Evolutionary conservation across 2,888 invertebrate species (phyloP).

Genomic region (Timema cristinae): DNA sequence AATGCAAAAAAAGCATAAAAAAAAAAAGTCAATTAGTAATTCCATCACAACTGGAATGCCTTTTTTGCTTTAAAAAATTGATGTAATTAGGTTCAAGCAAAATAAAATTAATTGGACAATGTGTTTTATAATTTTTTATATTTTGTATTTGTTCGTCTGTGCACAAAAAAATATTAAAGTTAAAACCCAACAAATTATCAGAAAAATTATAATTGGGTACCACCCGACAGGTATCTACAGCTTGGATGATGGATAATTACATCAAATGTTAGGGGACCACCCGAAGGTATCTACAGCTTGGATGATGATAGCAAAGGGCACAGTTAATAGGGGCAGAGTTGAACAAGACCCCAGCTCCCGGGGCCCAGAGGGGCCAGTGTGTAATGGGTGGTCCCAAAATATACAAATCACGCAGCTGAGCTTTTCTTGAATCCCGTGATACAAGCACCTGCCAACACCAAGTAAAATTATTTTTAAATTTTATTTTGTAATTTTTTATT

Average conservation of each 20-base stretch:
- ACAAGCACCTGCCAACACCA: constrained; percentile 52
- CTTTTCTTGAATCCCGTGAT: constrained; percentile 66
- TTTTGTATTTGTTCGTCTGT: too few species aligned
- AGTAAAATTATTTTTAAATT: neutral
- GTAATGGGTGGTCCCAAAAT: constrained; percentile 37
- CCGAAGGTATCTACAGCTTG: constrained; percentile 74
- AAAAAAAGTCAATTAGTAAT: too few species aligned
- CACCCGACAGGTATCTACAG: constrained; percentile 69
- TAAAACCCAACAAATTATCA: too few species aligned
- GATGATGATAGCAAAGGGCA: constrained; percentile 68
- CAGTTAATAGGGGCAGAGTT: constrained; percentile 69
- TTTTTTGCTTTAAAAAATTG: too few species aligned
- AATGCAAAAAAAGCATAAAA: too few species aligned
- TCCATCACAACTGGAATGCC: too few species aligned
- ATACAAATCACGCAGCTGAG: constrained; percentile 63
- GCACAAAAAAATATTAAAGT: too few species aligned
- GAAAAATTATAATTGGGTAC: constrained; percentile 63
- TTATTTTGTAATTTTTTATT: neutral
- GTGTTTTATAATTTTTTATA: too few species aligned
- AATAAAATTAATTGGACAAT: too few species aligned
- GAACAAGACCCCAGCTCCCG: constrained; percentile 71
- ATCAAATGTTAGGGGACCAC: constrained; percentile 82
- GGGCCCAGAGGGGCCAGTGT: constrained; percentile 79
- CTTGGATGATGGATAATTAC: constrained; percentile 73
- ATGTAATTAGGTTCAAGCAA: too few species aligned